Evolutionary conservation across 2,797 vertebrate genomes (phyloP), one percentile per base, ranked within the genome.

Genomic region (Liparis tanakae): DNA sequence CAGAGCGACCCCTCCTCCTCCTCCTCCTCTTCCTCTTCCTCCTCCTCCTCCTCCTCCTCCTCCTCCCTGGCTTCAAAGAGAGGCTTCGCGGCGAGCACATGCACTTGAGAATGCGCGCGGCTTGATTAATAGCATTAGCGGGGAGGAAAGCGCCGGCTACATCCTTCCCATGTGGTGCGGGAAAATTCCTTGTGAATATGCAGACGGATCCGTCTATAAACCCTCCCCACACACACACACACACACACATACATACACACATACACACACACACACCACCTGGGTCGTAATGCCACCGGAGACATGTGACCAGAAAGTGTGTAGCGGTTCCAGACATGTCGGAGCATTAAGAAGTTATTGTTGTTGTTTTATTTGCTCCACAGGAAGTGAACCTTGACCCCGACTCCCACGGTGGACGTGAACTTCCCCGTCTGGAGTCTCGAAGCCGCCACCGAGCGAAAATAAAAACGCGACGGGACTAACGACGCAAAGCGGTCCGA

Each of bases 301-400:
- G 76, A 78, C 90, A 89, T 85, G 91, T 86, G 85, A 89, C 74
- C 39, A 2, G 51, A 70, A 70, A 78, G 54, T 50, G 62, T 18
- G 50, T 70, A 77, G 64, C 73, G 80, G 50, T 73, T 85, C 85
- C 87, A 88, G 85, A 89, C 85, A 20, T 55, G 65, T 46, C 46
- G 0, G 10, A 76, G 63, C 62, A 39, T 43, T 75, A 39, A 62
- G 53, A 56, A 55, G 83, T n/a, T 36, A 6, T 8, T 36, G 6
- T 18, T 57, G 22, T 22, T 15, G 8, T 60, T 20, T 20, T 70
- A 53, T 68, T 3, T 43, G 72, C 88, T 83, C 74, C 46, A 81
- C 88, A 89, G 89, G 89, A 92, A 92, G 84, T 90, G 86, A 82
- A 86, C 87, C 59, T 78, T 90, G 89, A 92, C 83, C 92, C 72